Conservation (phyloP, 1,140 invertebrate genomes). For the Trachymyrmex cornetzi region DNA sequence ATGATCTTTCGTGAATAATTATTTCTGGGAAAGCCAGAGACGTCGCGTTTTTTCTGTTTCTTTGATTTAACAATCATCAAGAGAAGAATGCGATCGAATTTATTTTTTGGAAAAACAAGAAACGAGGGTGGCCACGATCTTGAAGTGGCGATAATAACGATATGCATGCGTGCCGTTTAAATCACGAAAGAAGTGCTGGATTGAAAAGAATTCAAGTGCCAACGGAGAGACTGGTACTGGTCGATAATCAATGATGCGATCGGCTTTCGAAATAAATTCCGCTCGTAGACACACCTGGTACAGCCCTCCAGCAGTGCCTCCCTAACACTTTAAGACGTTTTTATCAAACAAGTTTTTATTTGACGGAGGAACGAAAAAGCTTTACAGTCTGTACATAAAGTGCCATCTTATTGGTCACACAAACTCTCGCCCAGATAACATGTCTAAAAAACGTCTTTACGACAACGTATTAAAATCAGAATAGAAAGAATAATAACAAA, state of each 20-base stretch:
- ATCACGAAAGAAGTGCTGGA: slow-evolving; percentile 52
- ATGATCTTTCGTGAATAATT: slow-evolving; percentile 25
- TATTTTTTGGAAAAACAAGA: not conserved
- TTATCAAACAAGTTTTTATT: slow-evolving; percentile 30
- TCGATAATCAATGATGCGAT: slow-evolving; percentile 70
- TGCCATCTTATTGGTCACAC: not conserved
- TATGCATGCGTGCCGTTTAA: slow-evolving; percentile 16
- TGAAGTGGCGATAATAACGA: not conserved
- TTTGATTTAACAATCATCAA: not conserved
- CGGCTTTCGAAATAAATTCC: slow-evolving; percentile 46
- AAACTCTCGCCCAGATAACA: too few species aligned
- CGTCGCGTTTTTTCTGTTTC: not conserved
- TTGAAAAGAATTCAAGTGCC: slow-evolving; percentile 64
- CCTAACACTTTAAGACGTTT: slow-evolving; percentile 6
- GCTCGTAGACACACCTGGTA: slow-evolving; percentile 24
- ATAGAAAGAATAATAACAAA: too few species aligned
- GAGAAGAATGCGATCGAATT: not conserved
- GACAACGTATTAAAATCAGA: too few species aligned
- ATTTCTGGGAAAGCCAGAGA: not conserved
- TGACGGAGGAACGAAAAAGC: not conserved
- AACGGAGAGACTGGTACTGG: slow-evolving; percentile 65
- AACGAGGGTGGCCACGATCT: slow-evolving; percentile 1
- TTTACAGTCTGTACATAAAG: not conserved
- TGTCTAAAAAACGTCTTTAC: too few species aligned
- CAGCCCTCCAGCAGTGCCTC: not conserved